Conservation (phyloP, 2,113 vertebrate genomes). For the Bombycilla garrulus region DNA sequence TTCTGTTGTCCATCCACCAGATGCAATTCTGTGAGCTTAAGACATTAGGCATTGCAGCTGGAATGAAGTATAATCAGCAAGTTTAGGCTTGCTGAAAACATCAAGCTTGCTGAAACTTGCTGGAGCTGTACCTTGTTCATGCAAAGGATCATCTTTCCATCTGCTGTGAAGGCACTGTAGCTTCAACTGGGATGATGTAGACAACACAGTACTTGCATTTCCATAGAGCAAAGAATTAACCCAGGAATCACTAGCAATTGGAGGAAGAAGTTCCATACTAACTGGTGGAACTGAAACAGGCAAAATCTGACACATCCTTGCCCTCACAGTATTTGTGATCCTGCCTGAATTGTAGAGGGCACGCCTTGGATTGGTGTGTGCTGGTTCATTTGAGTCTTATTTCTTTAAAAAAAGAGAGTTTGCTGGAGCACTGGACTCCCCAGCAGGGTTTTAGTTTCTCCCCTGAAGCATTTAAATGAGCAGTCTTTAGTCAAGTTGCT, state of each 20-base stretch:
- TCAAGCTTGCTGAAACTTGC: background rate
- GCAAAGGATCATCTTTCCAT: background rate
- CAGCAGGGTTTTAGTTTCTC: background rate
- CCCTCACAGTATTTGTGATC: background rate
- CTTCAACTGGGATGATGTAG: background rate
- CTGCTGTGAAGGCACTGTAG: background rate
- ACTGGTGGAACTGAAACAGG: background rate
- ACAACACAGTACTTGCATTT: background rate
- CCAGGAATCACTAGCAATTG: background rate
- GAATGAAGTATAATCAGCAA: background rate
- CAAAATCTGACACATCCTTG: background rate
- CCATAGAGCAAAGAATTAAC: background rate
- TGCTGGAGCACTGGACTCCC: background rate
- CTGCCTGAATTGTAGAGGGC: background rate
- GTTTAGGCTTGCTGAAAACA: background rate
- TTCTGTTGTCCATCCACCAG: background rate
- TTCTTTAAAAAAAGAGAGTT: background rate
- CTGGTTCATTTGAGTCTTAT: background rate
- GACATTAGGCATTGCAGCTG: background rate
- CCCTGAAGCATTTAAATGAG: background rate
- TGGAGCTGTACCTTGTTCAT: background rate
- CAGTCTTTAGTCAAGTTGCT: background rate
- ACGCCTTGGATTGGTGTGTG: background rate
- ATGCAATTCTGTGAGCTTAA: background rate
- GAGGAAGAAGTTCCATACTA: background rate